These are phyloP conservation scores for Agapornis canus DNA, from an alignment of 2,797 vertebrate genomes.

Conservation along the genomic window DNA sequence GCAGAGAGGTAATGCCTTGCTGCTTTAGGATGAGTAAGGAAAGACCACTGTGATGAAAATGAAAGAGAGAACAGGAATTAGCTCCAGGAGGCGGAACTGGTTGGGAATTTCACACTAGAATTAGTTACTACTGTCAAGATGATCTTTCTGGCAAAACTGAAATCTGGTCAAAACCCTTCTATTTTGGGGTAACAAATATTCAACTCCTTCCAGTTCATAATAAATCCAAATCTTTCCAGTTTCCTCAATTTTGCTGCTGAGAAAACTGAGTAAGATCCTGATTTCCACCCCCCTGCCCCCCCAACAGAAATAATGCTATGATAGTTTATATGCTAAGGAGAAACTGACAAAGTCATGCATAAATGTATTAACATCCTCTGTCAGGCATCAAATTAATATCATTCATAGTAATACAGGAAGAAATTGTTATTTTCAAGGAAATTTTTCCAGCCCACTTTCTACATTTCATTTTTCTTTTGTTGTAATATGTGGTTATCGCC, in stretches of 20 bases:
- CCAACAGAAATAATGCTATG: not conserved
- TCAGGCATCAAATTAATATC: not conserved
- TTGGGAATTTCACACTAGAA: not conserved
- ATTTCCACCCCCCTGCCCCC: too few species aligned
- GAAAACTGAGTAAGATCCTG: not conserved
- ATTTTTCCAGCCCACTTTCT: not conserved
- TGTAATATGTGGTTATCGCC: not conserved
- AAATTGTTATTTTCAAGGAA: constrained; percentile 36
- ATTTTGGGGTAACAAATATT: not conserved
- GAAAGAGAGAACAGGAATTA: not conserved
- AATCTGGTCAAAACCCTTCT: not conserved
- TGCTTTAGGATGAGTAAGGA: constrained; percentile 96
- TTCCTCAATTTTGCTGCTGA: not conserved
- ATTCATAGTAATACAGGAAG: constrained; percentile 1
- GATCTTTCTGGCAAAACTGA: not conserved
- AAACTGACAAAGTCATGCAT: not conserved
- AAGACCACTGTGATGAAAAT: constrained; percentile 81
- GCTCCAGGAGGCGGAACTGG: not conserved
- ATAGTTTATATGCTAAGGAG: not conserved
- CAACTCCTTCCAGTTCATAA: not conserved
- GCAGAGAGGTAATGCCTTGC: constrained; percentile 91
- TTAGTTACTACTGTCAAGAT: not conserved
- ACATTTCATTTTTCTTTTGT: not conserved
- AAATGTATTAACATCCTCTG: not conserved
- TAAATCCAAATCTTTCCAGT: not conserved